A percentile compares a stretch with the other conserved stretches of the same genome.
These are phyloP conservation scores for Pandion haliaetus DNA, from an alignment of 2,113 vertebrate genomes.

Conservation along the genomic window DNA sequence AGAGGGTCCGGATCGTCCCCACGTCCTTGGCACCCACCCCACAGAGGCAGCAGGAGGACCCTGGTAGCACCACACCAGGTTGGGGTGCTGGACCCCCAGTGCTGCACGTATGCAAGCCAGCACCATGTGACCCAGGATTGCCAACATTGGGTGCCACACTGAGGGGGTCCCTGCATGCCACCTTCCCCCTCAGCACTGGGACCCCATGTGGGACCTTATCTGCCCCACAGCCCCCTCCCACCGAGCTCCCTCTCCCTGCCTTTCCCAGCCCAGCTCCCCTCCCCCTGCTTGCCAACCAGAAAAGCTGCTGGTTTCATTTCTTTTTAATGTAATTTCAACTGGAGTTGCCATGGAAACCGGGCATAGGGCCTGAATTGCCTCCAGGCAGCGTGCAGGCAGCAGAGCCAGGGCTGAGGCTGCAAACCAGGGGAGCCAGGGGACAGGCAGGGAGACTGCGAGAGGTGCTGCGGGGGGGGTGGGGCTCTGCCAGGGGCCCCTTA, in stretches of 20 bases:
- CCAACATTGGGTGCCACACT: not conserved
- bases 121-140: not conserved
- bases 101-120: not conserved
- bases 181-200: too few species aligned
- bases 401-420: not conserved
- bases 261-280: not conserved
- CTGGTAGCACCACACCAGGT: accelerated
- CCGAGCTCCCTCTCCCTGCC: accelerated
- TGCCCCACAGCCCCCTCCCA: not conserved
- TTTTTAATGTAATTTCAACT: slow-evolving; percentile 62
- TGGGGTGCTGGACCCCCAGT: not conserved
- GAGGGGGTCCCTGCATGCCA: accelerated
- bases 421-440: not conserved
- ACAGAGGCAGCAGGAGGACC: not conserved
- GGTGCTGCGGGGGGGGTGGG: not conserved
- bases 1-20: accelerated
- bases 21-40: not conserved
- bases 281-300: slow-evolving; percentile 21
- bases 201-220: not conserved
- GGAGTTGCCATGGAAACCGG: slow-evolving; percentile 56
- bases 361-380: not conserved
- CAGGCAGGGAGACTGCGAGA: not conserved
- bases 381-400: not conserved
- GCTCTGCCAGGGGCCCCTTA: not conserved
- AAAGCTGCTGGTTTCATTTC: slow-evolving; percentile 53